These are phyloP conservation scores for Podotricha telesiphe DNA, from an alignment of 2,888 invertebrate genomes.

Conservation along the genomic window DNA sequence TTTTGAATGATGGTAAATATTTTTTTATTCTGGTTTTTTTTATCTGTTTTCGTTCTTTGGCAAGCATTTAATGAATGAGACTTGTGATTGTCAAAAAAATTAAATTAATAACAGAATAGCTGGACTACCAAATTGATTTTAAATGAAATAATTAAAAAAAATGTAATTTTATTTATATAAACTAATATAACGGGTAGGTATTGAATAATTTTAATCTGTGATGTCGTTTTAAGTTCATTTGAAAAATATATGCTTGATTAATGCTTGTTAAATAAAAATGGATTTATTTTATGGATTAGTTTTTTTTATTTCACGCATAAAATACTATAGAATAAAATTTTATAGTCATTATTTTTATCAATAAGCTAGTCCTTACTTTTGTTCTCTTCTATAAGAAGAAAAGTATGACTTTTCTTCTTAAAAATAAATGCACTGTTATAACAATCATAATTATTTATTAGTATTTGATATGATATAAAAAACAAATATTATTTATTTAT, in stretches of 20 bases:
- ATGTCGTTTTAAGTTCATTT: slow-evolving; percentile 25
- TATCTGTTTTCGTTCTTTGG: not conserved
- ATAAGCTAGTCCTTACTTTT: no score
- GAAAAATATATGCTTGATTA: not conserved
- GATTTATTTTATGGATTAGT: not conserved
- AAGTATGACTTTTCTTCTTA: no score
- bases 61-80: no score
- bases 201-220: slow-evolving; percentile 32
- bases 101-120: not conserved
- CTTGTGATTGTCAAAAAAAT: no score
- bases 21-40: not conserved
- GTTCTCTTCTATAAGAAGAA: no score
- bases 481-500: no score
- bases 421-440: no score
- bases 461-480: no score
- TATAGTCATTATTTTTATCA: no score
- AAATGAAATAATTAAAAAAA: not conserved
- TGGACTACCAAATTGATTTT: slow-evolving; percentile 2
- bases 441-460: no score
- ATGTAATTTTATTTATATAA: not conserved
- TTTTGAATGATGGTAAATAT: not conserved
- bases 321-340: no score
- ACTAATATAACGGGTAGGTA: slow-evolving; percentile 19
- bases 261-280: not conserved
- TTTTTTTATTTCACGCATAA: no score